A percentile compares a stretch with the other conserved stretches of the same genome.
Conservation (phyloP, 1,140 invertebrate species). For the Sarcophaga bullata region DNA sequence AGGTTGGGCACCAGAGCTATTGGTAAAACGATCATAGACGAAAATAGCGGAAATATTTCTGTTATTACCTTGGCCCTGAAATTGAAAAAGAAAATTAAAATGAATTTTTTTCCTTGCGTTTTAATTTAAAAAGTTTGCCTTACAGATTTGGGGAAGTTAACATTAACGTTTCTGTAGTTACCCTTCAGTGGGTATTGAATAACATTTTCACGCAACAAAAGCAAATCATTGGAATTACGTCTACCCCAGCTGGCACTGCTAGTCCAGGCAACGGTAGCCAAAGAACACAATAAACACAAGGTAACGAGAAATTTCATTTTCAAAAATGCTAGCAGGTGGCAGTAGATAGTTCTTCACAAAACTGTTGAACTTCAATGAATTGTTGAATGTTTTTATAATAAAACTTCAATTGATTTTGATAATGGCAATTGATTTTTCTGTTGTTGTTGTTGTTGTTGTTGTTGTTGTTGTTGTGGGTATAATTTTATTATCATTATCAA, state of each 20-base stretch:
- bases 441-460: background rate
- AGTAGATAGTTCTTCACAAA: background rate
- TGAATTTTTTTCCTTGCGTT: background rate
- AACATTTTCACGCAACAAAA: slow-evolving; percentile 52
- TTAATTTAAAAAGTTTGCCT: slow-evolving; percentile 45
- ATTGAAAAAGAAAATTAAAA: background rate
- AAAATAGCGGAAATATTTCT: slow-evolving; percentile 51
- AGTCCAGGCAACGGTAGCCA: slow-evolving; percentile 49
- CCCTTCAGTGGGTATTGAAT: slow-evolving; percentile 51
- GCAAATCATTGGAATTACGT: slow-evolving; percentile 45
- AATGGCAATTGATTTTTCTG: too few relatives aligned
- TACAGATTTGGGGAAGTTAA: slow-evolving; percentile 53
- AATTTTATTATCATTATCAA: background rate
- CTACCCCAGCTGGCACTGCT: slow-evolving; percentile 54
- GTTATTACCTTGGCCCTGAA: slow-evolving; percentile 48
- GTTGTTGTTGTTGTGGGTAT: background rate
- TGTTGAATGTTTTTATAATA: slow-evolving; percentile 26
- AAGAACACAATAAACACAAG: slow-evolving; percentile 52
- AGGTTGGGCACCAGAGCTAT: slow-evolving; percentile 54
- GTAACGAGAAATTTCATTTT: slow-evolving; percentile 52
- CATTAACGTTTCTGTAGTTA: slow-evolving; percentile 53
- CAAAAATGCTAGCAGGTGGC: background rate
- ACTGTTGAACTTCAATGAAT: background rate
- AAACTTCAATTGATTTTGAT: too few relatives aligned
- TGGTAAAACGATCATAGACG: slow-evolving; percentile 59